Conservation (phyloP, 2,113 vertebrate genomes). For the Chlorodrepanis virens region DNA sequence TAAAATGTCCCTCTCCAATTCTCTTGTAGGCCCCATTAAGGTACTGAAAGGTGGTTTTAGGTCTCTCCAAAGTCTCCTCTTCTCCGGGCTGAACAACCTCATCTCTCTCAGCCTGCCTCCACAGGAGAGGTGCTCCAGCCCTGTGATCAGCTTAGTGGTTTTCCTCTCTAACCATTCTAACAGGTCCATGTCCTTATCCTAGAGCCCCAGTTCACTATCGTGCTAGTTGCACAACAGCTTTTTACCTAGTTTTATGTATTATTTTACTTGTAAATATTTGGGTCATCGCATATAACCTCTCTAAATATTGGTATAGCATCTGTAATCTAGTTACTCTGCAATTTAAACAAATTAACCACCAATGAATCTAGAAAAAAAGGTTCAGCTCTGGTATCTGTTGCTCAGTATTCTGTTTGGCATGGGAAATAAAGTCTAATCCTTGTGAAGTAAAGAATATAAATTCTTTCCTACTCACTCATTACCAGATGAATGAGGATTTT, state of each 20-base stretch:
- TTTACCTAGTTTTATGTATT: neutral
- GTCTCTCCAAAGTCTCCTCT: neutral
- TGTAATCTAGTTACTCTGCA: neutral
- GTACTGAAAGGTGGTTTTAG: neutral
- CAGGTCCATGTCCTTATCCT: neutral
- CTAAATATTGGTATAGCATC: neutral
- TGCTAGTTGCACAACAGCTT: neutral
- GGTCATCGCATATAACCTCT: neutral
- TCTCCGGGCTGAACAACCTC: neutral
- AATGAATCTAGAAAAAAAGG: neutral
- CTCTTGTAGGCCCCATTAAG: no score
- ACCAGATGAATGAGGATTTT: neutral
- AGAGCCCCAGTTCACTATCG: rapidly evolving
- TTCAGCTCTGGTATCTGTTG: neutral
- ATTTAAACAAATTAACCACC: neutral
- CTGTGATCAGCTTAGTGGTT: neutral
- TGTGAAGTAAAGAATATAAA: neutral
- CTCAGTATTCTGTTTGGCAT: neutral
- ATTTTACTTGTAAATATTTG: neutral
- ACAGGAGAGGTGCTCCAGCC: neutral
- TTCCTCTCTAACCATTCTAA: neutral
- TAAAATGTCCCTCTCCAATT: rapidly evolving
- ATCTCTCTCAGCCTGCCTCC: neutral
- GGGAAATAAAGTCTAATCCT: neutral
- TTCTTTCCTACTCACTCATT: neutral